Percentiles rank a stretch among this genome's conserved stretches.
These are phyloP conservation scores for Hipparchia semele DNA, from an alignment of 2,888 invertebrate species.

Conservation along the genomic window DNA sequence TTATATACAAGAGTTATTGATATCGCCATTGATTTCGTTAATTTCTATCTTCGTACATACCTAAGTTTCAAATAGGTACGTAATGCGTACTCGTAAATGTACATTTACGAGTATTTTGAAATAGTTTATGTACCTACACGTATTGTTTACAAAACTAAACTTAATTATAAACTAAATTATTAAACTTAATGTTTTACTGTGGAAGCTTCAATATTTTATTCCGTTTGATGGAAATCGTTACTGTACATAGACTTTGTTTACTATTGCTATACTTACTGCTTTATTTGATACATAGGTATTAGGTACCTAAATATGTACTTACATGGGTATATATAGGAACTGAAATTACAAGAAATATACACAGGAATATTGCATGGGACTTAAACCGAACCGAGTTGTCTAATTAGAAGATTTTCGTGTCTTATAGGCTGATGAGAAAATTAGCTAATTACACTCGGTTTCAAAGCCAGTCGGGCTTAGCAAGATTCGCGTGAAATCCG, in stretches of 20 bases:
- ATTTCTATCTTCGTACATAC: background rate
- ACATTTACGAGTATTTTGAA: background rate
- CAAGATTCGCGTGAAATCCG: background rate
- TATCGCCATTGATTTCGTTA: background rate
- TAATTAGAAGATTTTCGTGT: background rate
- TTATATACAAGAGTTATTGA: background rate
- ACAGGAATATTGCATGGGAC: background rate
- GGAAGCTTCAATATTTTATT: slow-evolving; percentile 15
- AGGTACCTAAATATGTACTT: no score
- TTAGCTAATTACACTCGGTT: background rate
- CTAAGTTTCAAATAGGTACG: background rate
- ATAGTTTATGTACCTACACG: background rate
- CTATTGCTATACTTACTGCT: no score
- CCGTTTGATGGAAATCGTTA: slow-evolving; percentile 30
- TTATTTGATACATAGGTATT: no score
- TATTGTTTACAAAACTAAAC: no score
- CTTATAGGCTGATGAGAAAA: slow-evolving; percentile 6
- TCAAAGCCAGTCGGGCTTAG: background rate
- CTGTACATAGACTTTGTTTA: slow-evolving; percentile 15
- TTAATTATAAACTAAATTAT: background rate
- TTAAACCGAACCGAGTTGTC: background rate
- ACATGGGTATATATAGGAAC: background rate
- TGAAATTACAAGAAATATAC: background rate
- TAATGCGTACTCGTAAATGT: no score
- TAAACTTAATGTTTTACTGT: background rate